These are phyloP conservation scores for Leptinotarsa undecemlineata DNA, from an alignment of 1,140 invertebrate genomes.

Conservation along the genomic window DNA sequence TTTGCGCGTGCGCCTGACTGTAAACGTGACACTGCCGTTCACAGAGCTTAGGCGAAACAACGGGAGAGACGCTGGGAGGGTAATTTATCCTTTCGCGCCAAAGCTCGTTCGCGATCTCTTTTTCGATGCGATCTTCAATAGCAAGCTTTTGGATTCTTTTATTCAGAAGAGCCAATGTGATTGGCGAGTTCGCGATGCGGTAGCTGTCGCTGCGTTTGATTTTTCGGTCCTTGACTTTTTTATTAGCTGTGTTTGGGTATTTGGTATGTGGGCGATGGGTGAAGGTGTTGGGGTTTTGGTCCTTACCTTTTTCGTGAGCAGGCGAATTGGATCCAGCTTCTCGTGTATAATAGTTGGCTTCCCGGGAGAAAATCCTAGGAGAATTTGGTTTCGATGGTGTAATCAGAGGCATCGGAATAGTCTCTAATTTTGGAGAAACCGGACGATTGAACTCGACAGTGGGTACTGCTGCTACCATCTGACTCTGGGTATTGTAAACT, in stretches of 20 bases:
- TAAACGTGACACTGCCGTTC: slow-evolving; percentile 42
- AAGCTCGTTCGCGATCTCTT: slow-evolving; percentile 66
- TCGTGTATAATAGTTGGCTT: slow-evolving; percentile 74
- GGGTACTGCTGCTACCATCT: slow-evolving; percentile 29
- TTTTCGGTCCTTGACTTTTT: slow-evolving; percentile 52
- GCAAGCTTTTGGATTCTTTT: slow-evolving; percentile 49
- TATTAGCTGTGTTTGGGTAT: background rate
- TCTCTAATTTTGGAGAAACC: slow-evolving; percentile 61
- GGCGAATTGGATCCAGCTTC: slow-evolving; percentile 64
- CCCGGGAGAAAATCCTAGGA: slow-evolving; percentile 57
- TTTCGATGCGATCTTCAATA: slow-evolving; percentile 60
- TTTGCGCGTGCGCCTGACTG: slow-evolving; percentile 56
- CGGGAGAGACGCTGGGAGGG: slow-evolving; percentile 66
- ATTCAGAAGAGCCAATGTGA: slow-evolving; percentile 57
- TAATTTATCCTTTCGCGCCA: slow-evolving; percentile 71
- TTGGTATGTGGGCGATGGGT: slow-evolving; percentile 18
- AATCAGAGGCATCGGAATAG: slow-evolving; percentile 61
- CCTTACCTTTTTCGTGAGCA: slow-evolving; percentile 66
- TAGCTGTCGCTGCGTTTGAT: slow-evolving; percentile 85
- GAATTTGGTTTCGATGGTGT: slow-evolving; percentile 54
- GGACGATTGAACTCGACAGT: slow-evolving; percentile 40
- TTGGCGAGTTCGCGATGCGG: slow-evolving; percentile 76
- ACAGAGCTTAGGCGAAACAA: slow-evolving; percentile 52
- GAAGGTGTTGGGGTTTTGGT: slow-evolving; percentile 5
- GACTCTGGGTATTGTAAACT: slow-evolving; percentile 42